phyloP scores from a whole-genome alignment of 2,888 invertebrate genomes.

The Drosophila percnosoma region DNA sequence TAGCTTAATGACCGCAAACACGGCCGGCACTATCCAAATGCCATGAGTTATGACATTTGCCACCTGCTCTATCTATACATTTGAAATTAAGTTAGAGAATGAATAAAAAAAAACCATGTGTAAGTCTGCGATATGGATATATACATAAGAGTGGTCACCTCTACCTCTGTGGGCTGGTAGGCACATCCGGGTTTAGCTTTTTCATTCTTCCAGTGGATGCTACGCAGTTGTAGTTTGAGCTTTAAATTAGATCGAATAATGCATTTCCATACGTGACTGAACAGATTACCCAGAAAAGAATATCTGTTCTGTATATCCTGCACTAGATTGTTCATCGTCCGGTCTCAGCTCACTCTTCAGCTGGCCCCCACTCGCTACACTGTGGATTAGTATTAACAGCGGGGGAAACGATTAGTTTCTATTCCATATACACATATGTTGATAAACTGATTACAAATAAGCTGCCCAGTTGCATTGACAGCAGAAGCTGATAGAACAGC shows the following conservation, averaged over 20 bases:
- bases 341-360: constrained; percentile 38
- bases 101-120: constrained; percentile 32
- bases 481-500: constrained; percentile 25
- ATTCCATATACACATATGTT: neutral
- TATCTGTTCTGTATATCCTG: constrained; percentile 83
- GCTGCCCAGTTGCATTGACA: neutral
- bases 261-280: constrained; percentile 82
- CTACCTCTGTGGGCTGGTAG: constrained; percentile 92
- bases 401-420: neutral
- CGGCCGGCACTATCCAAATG: constrained; percentile 93
- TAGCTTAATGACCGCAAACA: constrained; percentile 91
- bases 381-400: constrained; percentile 19
- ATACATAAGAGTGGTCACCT: constrained; percentile 80
- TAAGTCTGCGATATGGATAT: neutral
- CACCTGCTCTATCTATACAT: constrained; percentile 90
- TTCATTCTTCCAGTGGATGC: constrained; percentile 92
- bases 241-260: constrained; percentile 79
- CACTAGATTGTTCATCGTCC: constrained; percentile 65
- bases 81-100: neutral
- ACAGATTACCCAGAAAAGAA: constrained; percentile 81
- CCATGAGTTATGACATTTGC: constrained; percentile 97
- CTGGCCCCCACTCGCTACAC: constrained; percentile 36
- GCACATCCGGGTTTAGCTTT: constrained; percentile 90
- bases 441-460: constrained; percentile 37
- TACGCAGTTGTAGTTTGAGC: constrained; percentile 78